phyloP scores from a whole-genome alignment of 2,888 invertebrate genomes.

The Lasius fuliginosus region DNA sequence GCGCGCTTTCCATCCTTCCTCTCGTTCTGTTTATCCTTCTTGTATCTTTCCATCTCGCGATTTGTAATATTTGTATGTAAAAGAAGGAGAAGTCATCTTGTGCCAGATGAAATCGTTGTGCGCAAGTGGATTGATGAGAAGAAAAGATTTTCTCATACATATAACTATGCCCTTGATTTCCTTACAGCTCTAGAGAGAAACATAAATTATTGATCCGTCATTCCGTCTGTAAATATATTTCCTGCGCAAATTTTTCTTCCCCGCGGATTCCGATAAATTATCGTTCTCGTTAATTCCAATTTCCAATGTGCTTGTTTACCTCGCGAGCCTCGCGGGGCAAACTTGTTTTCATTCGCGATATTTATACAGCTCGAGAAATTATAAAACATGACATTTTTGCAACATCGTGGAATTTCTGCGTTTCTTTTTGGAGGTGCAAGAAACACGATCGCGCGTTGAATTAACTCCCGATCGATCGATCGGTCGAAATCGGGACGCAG shows the following conservation, averaged over 20 bases:
- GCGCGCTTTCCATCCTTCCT: slow-evolving; percentile 27
- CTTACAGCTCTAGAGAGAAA: background rate
- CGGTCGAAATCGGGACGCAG: slow-evolving; percentile 22
- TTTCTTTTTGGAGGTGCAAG: background rate
- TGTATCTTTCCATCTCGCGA: slow-evolving; percentile 30
- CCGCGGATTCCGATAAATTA: slow-evolving; percentile 1
- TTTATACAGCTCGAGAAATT: background rate
- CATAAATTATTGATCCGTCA: slow-evolving; percentile 7
- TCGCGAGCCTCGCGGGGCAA: background rate
- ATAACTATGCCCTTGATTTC: background rate
- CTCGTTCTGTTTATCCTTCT: slow-evolving; percentile 36
- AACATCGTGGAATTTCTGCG: background rate
- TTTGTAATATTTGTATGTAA: slow-evolving; percentile 37
- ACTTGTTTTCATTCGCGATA: slow-evolving; percentile 15
- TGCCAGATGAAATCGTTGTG: slow-evolving; percentile 41
- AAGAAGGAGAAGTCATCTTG: slow-evolving; percentile 40
- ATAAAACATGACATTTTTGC: background rate
- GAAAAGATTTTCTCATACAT: slow-evolving; percentile 27
- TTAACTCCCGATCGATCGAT: slow-evolving; percentile 25
- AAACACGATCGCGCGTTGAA: slow-evolving; percentile 6
- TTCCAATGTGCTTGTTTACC: background rate
- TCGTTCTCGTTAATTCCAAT: slow-evolving; percentile 22
- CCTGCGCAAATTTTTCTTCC: background rate
- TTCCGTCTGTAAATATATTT: slow-evolving; percentile 15
- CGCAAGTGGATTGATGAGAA: slow-evolving; percentile 29